Evolutionary conservation across 1,140 invertebrate genomes (phyloP).

Genomic region (Mesaphorura yosii): DNA sequence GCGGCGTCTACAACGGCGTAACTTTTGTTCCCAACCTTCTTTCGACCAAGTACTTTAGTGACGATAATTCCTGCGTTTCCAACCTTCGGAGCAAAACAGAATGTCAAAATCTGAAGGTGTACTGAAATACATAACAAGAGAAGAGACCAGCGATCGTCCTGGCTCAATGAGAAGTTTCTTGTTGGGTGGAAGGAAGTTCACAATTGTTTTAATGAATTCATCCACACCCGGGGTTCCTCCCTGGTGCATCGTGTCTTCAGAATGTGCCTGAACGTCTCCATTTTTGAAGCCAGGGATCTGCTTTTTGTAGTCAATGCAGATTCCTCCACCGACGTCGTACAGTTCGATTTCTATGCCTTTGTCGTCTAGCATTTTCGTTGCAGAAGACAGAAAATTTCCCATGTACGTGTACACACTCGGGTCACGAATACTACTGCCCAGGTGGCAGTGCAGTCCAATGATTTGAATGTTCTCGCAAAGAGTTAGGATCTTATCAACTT

Average conservation of each 20-base stretch:
- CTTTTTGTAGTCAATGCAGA: constrained; percentile 36
- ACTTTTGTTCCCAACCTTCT: constrained; percentile 15
- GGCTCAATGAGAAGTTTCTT: constrained; percentile 38
- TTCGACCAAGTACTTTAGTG: constrained; percentile 35
- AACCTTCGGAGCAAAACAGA: constrained; percentile 30
- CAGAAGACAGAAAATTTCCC: constrained; percentile 26
- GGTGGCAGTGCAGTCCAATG: constrained; percentile 37
- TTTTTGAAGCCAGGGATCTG: constrained; percentile 16
- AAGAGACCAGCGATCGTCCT: constrained; percentile 32
- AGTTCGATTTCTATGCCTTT: constrained; percentile 19
- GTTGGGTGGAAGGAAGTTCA: constrained; percentile 24
- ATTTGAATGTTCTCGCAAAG: constrained; percentile 27
- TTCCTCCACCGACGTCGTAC: constrained; percentile 39
- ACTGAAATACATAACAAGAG: neutral
- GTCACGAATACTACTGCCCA: constrained; percentile 35
- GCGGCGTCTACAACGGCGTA: constrained; percentile 33
- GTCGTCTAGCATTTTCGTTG: constrained; percentile 23
- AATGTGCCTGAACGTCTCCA: too few relatives aligned
- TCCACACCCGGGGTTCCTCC: constrained; percentile 25
- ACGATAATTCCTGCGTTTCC: constrained; percentile 38
- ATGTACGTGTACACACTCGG: constrained; percentile 31
- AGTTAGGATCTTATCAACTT: constrained; percentile 13
- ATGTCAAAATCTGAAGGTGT: neutral
- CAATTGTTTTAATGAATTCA: constrained; percentile 21
- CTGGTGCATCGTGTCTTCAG: constrained; percentile 20